Evolutionary conservation across 2,113 vertebrate species (phyloP), one percentile per base, ranked within the genome.

Genomic region (Corythaeola cristata): DNA sequence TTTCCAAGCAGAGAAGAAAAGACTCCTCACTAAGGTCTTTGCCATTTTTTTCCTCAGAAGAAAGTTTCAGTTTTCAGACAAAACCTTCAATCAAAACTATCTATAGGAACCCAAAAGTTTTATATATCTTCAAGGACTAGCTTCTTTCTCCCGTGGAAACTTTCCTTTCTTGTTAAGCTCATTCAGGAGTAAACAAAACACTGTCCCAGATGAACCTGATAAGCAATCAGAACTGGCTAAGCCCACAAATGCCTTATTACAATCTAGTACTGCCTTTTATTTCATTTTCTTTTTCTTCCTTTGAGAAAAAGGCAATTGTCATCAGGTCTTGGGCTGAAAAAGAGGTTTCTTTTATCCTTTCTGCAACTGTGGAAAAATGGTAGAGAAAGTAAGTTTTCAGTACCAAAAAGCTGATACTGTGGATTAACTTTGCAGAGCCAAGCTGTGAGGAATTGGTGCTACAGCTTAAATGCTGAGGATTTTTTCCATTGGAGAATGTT

Each of bases 401-500:
- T 60, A 50, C 7, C 62, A 32, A 74, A 53, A 58, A 52, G 14
- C 6, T 64, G n/a, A 33, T 67, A 33, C 13, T 45, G 11, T 84
- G 7, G 7, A 83, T 72, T 84, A 55, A 30, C 12, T 12, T 68
- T 72, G 41, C 19, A 84, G 47, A 74, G 39, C 8, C 8, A 30
- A 23, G 12, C 5, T 67, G 10, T 22, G 27, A 75, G 4, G 6
- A 64, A 22, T 23, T 78, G 39, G 2, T 75, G 16, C 5, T 93
- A 9, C 12, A 56, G 21, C 6, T 64, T 30, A 90, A 79, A 5
- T 73, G 37, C 50, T 62, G 63, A 74, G 33, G 24, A 47, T 16
- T 1, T 0, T 59, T 9, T 39, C 12, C 1, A 1, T 6, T 49
- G 15, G 18, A 62, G 14, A 72, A 3, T 14, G 56, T 47, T 83